Conservation (phyloP, 1,140 invertebrate species). For the Episyrphus balteatus region DNA sequence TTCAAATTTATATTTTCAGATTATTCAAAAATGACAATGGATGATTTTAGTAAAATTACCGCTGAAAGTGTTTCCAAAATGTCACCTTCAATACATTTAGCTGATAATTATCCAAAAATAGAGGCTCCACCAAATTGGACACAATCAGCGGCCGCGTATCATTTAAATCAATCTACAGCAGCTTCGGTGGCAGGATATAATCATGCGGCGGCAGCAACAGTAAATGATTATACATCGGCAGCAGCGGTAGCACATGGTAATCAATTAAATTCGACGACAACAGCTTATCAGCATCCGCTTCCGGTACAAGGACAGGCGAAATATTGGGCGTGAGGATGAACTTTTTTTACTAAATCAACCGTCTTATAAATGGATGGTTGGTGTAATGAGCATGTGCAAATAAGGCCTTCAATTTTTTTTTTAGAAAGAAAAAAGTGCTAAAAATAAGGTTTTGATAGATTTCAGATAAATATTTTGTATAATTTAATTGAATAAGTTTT, state of each 20-base stretch:
- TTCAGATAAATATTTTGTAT: too few relatives aligned
- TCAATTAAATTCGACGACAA: constrained; percentile 7
- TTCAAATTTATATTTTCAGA: constrained; percentile 11
- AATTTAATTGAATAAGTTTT: too few relatives aligned
- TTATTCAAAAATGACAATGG: constrained; percentile 37
- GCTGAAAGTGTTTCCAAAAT: constrained; percentile 40
- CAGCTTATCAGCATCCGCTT: constrained; percentile 28
- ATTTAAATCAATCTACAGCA: constrained; percentile 26
- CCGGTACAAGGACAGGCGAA: constrained; percentile 28
- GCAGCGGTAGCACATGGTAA: constrained; percentile 17
- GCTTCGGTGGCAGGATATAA: constrained; percentile 24
- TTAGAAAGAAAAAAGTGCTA: too few relatives aligned
- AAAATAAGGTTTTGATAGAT: too few relatives aligned
- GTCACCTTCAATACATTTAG: constrained; percentile 32
- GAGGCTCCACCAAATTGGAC: constrained; percentile 36
- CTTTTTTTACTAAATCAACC: background rate
- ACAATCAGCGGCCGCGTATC: constrained; percentile 24
- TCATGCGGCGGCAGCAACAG: constrained; percentile 22
- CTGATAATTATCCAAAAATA: constrained; percentile 34
- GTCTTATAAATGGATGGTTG: too few relatives aligned
- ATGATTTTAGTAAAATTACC: constrained; percentile 44
- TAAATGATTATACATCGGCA: constrained; percentile 27
- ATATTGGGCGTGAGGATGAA: constrained; percentile 27
- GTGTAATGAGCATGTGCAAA: too few relatives aligned
- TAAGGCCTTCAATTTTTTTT: too few relatives aligned